Evolutionary conservation across 2,888 invertebrate genomes (phyloP), one percentile per base, ranked within the genome.

Genomic region (Cybosia mesomella): DNA sequence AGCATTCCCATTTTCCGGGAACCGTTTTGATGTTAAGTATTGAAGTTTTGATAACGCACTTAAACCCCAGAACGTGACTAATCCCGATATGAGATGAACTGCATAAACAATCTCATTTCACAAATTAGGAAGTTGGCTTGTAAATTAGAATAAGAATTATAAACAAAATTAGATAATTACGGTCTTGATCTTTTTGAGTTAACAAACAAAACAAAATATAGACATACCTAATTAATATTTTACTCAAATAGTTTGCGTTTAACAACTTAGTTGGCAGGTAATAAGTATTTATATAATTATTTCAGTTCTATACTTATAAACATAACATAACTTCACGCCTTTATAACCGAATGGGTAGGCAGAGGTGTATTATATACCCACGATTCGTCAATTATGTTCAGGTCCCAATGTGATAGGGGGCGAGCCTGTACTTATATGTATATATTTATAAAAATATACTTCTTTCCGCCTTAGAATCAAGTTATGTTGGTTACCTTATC

Each of bases 31-130:
- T 78, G 79, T 87, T 86, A 88, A 91, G 86, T 87, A 86, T 82
- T 76, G 76, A 92, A 91, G 87, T 92, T 91, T 91, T 89, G 89
- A 90, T 89, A 89, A 87, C 85, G 76, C 85, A 82, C 80, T 85
- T 84, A 86, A 87, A 83, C 82, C 83, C 80, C 71, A 73, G 82
- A 75, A 82, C 81, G 77, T 80, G 83, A 83, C 81, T 87, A 89
- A 89, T 86, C 85, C 85, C 76, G 80, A 86, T 84, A 83, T 72
- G 82, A 80, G 82, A 85, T 75, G 79, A 89, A 89, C 83, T 90
- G 90, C 79, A 83, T 85, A 85, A 89, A 89, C 85, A 82, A 80
- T 83, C 87, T 83, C 89, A 91, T 90, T 91, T 90, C 84, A 85
- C 80, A 88, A 84, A 86, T 89, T 79, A 80, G 75, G 78, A 79